A percentile compares a stretch with the other conserved stretches of the same genome.
These are phyloP conservation scores for Mesoclemmys tuberculata DNA, from an alignment of 2,113 vertebrate genomes.

Conservation along the genomic window DNA sequence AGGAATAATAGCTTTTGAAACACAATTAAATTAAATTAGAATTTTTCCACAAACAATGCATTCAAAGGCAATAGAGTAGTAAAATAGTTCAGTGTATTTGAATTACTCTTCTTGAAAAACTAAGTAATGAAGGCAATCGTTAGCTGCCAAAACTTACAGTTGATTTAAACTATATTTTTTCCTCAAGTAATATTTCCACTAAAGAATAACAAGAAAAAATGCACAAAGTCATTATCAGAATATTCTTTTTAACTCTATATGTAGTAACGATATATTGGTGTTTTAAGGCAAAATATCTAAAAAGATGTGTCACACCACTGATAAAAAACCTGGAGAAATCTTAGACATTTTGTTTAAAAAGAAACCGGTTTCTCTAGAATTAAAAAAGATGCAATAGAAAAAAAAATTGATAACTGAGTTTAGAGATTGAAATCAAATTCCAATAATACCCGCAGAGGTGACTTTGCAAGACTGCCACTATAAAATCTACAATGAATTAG, in stretches of 20 bases:
- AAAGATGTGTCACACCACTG: not conserved
- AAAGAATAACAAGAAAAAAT: slow-evolving; percentile 25
- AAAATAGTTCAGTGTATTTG: slow-evolving; percentile 13
- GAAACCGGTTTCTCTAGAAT: not conserved
- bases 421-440: not conserved
- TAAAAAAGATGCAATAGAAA: not conserved
- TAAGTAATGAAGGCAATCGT: slow-evolving; percentile 1
- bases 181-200: slow-evolving; percentile 30
- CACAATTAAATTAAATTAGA: slow-evolving; percentile 57
- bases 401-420: not conserved
- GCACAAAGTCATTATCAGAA: not conserved
- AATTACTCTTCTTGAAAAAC: not conserved
- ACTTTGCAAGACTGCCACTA: not conserved
- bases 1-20: slow-evolving; percentile 33
- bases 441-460: not conserved
- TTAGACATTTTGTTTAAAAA: not conserved
- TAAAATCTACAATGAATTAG: not conserved
- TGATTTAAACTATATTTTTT: slow-evolving; percentile 20
- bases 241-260: not conserved
- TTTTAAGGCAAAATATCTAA: not conserved
- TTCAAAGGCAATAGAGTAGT: slow-evolving; percentile 33
- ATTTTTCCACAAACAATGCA: slow-evolving; percentile 39
- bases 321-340: not conserved
- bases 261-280: not conserved
- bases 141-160: slow-evolving; percentile 25